phyloP scores from a whole-genome alignment of 2,888 invertebrate species.

The Mythimna loreyi region DNA sequence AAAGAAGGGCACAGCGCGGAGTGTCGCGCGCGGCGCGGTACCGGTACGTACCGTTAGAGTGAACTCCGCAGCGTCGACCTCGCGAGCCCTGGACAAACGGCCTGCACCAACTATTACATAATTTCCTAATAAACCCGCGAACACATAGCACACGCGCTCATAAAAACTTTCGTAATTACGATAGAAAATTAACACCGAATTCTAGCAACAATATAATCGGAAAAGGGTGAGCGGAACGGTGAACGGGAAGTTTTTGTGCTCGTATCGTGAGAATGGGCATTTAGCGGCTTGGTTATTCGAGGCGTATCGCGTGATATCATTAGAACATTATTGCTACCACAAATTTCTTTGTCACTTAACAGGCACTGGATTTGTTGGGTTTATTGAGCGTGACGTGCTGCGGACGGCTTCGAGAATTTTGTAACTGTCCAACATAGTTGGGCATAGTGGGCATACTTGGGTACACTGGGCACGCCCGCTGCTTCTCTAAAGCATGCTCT shows the following conservation, averaged over 20 bases:
- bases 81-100: slow-evolving; percentile 59
- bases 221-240: slow-evolving; percentile 69
- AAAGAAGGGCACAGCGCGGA: slow-evolving; percentile 68
- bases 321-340: slow-evolving; percentile 82
- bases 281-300: slow-evolving; percentile 80
- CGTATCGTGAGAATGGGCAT: slow-evolving; percentile 80
- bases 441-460: slow-evolving; percentile 57
- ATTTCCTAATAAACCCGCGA: slow-evolving; percentile 67
- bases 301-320: slow-evolving; percentile 83
- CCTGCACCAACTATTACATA: slow-evolving; percentile 66
- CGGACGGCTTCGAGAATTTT: slow-evolving; percentile 71
- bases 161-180: slow-evolving; percentile 74
- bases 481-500: slow-evolving; percentile 63
- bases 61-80: slow-evolving; percentile 69
- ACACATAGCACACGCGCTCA: slow-evolving; percentile 69
- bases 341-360: slow-evolving; percentile 85
- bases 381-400: slow-evolving; percentile 78
- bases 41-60: slow-evolving; percentile 81
- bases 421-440: slow-evolving; percentile 69
- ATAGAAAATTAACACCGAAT: slow-evolving; percentile 75
- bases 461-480: slow-evolving; percentile 59
- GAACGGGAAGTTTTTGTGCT: slow-evolving; percentile 65
- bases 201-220: slow-evolving; percentile 71
- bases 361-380: slow-evolving; percentile 76
- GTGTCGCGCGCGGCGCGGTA: slow-evolving; percentile 67